Base-by-base conservation (phyloP, 2,113 vertebrate species). In the Xiphophorus couchianus region DNA sequence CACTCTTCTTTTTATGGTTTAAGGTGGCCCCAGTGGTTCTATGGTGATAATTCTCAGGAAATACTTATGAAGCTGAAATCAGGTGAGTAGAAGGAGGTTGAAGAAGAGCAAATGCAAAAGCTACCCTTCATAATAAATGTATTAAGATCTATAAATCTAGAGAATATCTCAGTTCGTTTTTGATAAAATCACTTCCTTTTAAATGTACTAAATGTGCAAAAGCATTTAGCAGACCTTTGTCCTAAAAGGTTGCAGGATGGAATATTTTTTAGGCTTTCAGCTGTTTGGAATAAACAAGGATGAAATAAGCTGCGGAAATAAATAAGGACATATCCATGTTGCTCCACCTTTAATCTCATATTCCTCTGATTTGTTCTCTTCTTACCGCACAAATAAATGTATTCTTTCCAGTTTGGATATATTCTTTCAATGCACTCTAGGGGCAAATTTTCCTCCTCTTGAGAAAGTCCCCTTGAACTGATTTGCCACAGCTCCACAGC, bases 401-500 rank as follows among this genome's bases (percentile, higher is more conserved):
- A 48, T 48, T 6, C 14, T 48, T 48, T 48, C 44, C 17, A 19
- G 17, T 58, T 11, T 58, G 3, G 12, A 10, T 14, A 42, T 13
- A 15, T 42, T 42, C 39, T 42, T 13, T 42, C 14, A 58, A n/a
- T n/a, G 0, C 10, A 58, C 2, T 58, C 25, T 3, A 58, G 2
- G 10, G 22, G 51, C 25, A 58, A 25, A 2, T n/a, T 9, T 58
- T 58, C 25, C 51, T 58, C 51, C 51, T 58, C 19, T n/a, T 58
- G 51, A n/a, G 51, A 58, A 58, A n/a, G 51, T n/a, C 22, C 6
- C 19, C 17, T 54, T 54, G 51, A 54, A 54, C 51, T 25, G 51
- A 54, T 25, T 54, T 27, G 77, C 82, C 83, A 80, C 87, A 92
- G 70, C 42, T 13, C 54, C n/a, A 69, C 27, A 69, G 70, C 67